Percentiles rank a stretch among this genome's conserved stretches.
Conservation (phyloP, 30 jellyfish, hydroid and myxozoan species). For the Hydractinia echinata region DNA sequence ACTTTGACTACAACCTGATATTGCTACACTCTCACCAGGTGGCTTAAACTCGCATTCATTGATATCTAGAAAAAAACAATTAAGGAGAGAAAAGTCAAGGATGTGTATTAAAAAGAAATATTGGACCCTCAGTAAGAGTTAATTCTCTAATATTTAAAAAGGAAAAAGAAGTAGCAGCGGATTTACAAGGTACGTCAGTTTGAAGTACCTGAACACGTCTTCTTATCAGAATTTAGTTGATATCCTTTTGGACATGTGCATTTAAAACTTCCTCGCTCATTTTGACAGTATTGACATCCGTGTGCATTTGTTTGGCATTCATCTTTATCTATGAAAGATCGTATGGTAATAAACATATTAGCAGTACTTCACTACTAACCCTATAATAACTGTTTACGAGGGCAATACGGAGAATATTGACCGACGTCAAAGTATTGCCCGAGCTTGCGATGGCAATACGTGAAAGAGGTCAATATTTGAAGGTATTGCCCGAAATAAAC, state of each 20-base stretch:
- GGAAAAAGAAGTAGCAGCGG: neutral
- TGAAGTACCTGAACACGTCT: slow-evolving; percentile 58
- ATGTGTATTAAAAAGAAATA: too few species aligned
- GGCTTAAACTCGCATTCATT: slow-evolving; percentile 44
- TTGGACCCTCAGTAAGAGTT: too few species aligned
- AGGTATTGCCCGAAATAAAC: too few species aligned
- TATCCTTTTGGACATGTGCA: slow-evolving; percentile 54
- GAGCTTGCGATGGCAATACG: too few species aligned
- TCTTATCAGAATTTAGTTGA: slow-evolving; percentile 39
- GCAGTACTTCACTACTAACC: neutral
- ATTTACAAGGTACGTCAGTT: neutral
- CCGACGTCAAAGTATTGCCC: neutral
- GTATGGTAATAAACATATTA: neutral
- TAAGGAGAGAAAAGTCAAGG: neutral
- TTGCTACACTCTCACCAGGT: slow-evolving; percentile 23
- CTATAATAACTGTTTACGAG: neutral
- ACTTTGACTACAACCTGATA: slow-evolving; percentile 46
- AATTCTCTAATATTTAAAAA: neutral
- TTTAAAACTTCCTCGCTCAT: slow-evolving; percentile 35
- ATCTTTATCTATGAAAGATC: slow-evolving; percentile 25
- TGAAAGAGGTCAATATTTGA: neutral
- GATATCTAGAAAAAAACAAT: slow-evolving; percentile 18
- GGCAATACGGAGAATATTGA: neutral
- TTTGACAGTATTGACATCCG: slow-evolving; percentile 55
- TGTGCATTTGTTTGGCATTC: slow-evolving; percentile 48